A percentile compares a stretch with the other conserved stretches of the same genome.
Evolutionary conservation across 2,888 invertebrate genomes (phyloP).

Genomic region (Drosophila meridiana): DNA sequence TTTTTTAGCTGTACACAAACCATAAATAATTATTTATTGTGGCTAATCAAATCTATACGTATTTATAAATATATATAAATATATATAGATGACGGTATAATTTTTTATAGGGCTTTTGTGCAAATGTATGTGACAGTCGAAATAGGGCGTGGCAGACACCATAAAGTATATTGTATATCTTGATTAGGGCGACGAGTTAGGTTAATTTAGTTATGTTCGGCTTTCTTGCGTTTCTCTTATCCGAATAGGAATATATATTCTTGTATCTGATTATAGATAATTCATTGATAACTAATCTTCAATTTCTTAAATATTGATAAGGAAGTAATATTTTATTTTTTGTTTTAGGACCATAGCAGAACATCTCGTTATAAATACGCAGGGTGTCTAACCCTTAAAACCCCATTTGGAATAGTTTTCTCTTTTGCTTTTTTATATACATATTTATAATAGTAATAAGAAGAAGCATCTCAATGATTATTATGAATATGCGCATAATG

Average conservation of each 20-base stretch:
- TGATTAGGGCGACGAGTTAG: not conserved
- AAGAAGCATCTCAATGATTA: not conserved
- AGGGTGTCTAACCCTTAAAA: not conserved
- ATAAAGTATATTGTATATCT: not conserved
- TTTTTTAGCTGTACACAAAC: not conserved
- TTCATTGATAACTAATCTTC: not conserved
- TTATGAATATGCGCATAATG: not conserved
- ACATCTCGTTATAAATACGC: not conserved
- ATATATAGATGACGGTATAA: not conserved
- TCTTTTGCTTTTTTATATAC: not conserved
- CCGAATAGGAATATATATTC: not conserved
- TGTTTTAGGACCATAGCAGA: too few relatives aligned
- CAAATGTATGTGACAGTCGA: not conserved
- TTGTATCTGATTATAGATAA: not conserved
- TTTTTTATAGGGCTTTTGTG: not conserved
- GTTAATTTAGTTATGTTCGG: not conserved
- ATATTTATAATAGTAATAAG: not conserved
- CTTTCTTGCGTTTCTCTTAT: too few relatives aligned
- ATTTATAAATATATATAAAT: not conserved
- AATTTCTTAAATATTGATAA: not conserved
- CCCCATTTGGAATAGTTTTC: too few relatives aligned
- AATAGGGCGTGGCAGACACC: not conserved
- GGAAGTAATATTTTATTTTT: too few relatives aligned
- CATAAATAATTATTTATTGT: not conserved
- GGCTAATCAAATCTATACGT: not conserved